Evolutionary conservation across 2,888 invertebrate genomes (phyloP), one percentile per base, ranked within the genome.

Genomic region (Diloba caeruleocephala): DNA sequence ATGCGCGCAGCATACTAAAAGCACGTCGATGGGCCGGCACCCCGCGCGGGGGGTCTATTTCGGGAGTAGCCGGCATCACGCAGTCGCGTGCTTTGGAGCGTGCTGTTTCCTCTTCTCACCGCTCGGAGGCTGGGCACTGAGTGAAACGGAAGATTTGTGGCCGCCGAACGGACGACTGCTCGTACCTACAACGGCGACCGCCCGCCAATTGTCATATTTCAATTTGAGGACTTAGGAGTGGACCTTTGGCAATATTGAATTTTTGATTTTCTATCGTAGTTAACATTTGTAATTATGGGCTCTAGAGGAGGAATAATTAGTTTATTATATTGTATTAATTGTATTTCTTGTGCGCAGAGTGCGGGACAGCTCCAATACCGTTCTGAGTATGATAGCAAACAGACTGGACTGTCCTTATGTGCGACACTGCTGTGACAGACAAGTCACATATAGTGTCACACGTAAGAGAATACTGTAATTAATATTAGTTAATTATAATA

Each of bases 1-100:
- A 93, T 92, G 93, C 93, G 93, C 92, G 92, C 90, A 93, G 93
- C 93, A 93, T 91, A 93, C 93, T 93, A 93, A 93, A 92, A 93
- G 93, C 93, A 93, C 92, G 93, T 92, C 92, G 92, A 91, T 92
- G 90, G 89, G 81, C 84, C 85, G 84, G 84, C 79, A 79, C 81
- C 83, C 82, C 81, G 87, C 85, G 88, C 85, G 87, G 89, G 91
- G 91, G 87, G 85, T 88, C 90, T 92, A 92, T 92, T 92, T 92
- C 91, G 91, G 92, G 92, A 92, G 91, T 92, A 87, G 91, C 90
- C 92, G 90, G 88, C 85, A 84, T 79, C 83, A 92, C 92, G 92
- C 92, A 92, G 92, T 84, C 92, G 92, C 92, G 92, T 92, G 92
- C 92, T 92, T 86, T 92, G 89, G 82, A 87, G 88, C 92, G 91